Percentiles rank a stretch among this genome's conserved stretches.
Evolutionary conservation across 2,113 vertebrate species (phyloP).

Genomic region (Felis chaus): DNA sequence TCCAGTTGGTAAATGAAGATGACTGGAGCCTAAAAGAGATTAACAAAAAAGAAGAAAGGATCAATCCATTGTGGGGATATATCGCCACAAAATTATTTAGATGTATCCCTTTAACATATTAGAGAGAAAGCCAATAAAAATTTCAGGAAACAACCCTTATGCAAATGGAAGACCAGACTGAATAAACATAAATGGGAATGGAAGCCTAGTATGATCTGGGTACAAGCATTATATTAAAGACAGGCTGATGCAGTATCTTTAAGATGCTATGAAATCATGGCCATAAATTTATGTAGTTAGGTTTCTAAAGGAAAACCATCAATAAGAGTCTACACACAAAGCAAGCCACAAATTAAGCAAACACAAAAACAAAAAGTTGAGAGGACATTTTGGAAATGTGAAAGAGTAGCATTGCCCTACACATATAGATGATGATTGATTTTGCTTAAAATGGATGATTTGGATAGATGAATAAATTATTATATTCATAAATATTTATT

Average conservation of each 20-base stretch:
- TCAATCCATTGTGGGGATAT: not conserved
- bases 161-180: not conserved
- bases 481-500: not conserved
- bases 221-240: not conserved
- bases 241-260: not conserved
- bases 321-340: not conserved
- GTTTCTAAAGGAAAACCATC: not conserved
- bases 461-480: not conserved
- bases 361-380: too few species aligned
- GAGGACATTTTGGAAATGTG: not conserved
- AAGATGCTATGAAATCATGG: not conserved
- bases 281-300: not conserved
- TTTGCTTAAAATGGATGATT: not conserved
- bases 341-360: not conserved
- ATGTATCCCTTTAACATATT: not conserved
- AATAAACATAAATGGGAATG: not conserved
- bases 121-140: not conserved
- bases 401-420: not conserved
- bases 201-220: not conserved
- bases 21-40: not conserved
- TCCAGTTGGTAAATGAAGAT: not conserved
- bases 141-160: not conserved
- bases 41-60: not conserved
- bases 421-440: not conserved
- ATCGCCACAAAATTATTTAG: not conserved